Base-by-base conservation (phyloP, 2,888 invertebrate species). In the Cryptocheilus praepositus region DNA sequence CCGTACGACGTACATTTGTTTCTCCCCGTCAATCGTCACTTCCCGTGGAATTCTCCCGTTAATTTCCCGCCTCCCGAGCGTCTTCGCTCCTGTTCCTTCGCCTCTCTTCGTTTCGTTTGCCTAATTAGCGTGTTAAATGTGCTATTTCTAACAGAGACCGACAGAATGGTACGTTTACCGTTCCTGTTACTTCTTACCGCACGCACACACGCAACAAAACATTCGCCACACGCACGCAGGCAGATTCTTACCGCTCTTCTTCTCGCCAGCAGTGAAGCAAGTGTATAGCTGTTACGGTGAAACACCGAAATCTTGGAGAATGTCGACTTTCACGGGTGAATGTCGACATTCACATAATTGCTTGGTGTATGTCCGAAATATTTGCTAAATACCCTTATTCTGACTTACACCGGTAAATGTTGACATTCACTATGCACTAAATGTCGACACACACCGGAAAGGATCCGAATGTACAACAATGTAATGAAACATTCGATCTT, bases 101-200 rank as follows among this genome's bases (percentile, higher is more conserved):
- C 46, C 16, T 44, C 11, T 15, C 4, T 46, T 58, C 61, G 69
- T 71, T 69, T 53, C 67, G 56, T 79, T 84, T 74, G 77, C 80
- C 81, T 85, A 85, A 81, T 77, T 83, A 85, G 81, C 83, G 80
- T 85, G 66, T 61, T 85, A 82, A 85, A 82, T 83, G 81, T 84
- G 79, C 83, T 83, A 82, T 83, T 81, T 79, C 76, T 81, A 81
- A 81, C 81, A 84, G 44, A 83, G 81, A 85, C 83, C 83, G 87
- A 87, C 86, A 85, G 85, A 88, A 88, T 86, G 86, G 86, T 87
- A 88, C 84, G 76, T 86, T 81, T 76, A 83, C 80, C 84, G 81
- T 82, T 86, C 81, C 81, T 73, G 81, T 77, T 36, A 36, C 11
- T 67, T 64, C 56, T 71, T 36, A 36, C 1, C 36, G 36, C 36